These are phyloP conservation scores for Phaedon cochleariae DNA, from an alignment of 2,888 invertebrate genomes.

Conservation along the genomic window DNA sequence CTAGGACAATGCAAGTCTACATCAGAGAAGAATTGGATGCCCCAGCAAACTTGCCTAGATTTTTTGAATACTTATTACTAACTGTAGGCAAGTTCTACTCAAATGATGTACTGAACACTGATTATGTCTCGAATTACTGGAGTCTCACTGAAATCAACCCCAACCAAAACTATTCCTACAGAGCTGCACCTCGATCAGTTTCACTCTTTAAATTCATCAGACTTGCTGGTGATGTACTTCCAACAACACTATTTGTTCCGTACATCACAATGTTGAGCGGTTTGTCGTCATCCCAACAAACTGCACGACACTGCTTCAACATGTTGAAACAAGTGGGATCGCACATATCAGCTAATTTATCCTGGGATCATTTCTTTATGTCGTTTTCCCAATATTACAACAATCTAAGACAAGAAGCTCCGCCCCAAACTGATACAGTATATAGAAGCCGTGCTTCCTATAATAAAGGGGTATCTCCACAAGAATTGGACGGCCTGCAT, in stretches of 20 bases:
- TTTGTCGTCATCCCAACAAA: constrained; percentile 77
- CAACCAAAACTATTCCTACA: constrained; percentile 58
- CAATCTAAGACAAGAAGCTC: constrained; percentile 75
- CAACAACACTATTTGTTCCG: constrained; percentile 83
- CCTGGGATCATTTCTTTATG: constrained; percentile 87
- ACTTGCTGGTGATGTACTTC: constrained; percentile 85
- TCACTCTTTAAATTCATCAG: constrained; percentile 91
- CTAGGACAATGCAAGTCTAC: constrained; percentile 75
- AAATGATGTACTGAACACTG: constrained; percentile 74
- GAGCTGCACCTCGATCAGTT: constrained; percentile 72
- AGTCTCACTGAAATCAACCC: constrained; percentile 66
- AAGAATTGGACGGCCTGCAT: constrained; percentile 86
- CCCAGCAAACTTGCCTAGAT: constrained; percentile 76
- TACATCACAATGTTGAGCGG: constrained; percentile 88
- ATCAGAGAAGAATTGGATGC: constrained; percentile 66
- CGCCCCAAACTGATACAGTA: constrained; percentile 71
- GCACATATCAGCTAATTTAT: constrained; percentile 64
- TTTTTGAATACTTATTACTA: constrained; percentile 85
- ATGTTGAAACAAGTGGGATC: constrained; percentile 70
- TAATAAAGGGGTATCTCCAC: constrained; percentile 75
- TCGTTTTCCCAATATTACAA: constrained; percentile 79
- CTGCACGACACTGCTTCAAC: constrained; percentile 81
- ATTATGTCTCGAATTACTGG: constrained; percentile 87
- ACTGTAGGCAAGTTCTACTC: constrained; percentile 81
- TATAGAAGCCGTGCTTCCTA: constrained; percentile 61